Percentiles rank a stretch among this genome's conserved stretches.
These are phyloP conservation scores for Chymomyza procnemis DNA, from an alignment of 2,888 invertebrate species.

Conservation along the genomic window DNA sequence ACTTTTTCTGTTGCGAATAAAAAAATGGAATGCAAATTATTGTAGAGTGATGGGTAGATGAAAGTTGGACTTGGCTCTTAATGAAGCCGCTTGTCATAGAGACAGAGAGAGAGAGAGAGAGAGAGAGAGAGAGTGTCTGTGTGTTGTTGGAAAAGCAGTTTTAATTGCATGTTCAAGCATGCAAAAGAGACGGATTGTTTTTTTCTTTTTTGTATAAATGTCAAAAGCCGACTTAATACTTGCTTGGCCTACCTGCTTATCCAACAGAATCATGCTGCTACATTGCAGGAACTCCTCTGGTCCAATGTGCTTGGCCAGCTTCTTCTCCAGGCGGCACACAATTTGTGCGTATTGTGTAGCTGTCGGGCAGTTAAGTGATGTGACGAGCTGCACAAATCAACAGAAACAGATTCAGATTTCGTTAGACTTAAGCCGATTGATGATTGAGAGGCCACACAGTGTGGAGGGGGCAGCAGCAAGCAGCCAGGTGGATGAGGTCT, in stretches of 20 bases:
- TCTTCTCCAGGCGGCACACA: constrained; percentile 77
- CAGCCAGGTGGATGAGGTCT: too few species aligned
- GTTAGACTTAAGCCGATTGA: constrained; percentile 22
- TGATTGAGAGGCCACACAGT: neutral
- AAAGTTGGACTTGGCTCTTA: constrained; percentile 31
- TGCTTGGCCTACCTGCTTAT: constrained; percentile 73
- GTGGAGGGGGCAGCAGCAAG: neutral
- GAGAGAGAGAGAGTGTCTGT: too few species aligned
- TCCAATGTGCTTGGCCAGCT: constrained; percentile 78
- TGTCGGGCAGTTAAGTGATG: constrained; percentile 70
- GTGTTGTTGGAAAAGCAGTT: constrained; percentile 4
- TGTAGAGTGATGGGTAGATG: too few species aligned
- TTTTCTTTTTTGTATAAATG: constrained; percentile 17
- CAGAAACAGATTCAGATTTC: constrained; percentile 6
- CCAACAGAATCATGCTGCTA: constrained; percentile 76
- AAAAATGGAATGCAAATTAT: constrained; percentile 8
- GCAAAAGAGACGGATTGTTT: constrained; percentile 33
- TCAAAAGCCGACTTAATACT: constrained; percentile 19
- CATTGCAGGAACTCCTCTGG: constrained; percentile 79
- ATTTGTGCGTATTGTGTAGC: constrained; percentile 78
- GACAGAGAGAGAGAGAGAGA: too few species aligned
- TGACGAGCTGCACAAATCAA: constrained; percentile 26
- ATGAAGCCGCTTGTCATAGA: constrained; percentile 37
- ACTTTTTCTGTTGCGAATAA: constrained; percentile 63
- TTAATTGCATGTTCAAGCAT: constrained; percentile 40